Conservation (phyloP, 2,797 vertebrate species). For the Eptatretus atami region DNA sequence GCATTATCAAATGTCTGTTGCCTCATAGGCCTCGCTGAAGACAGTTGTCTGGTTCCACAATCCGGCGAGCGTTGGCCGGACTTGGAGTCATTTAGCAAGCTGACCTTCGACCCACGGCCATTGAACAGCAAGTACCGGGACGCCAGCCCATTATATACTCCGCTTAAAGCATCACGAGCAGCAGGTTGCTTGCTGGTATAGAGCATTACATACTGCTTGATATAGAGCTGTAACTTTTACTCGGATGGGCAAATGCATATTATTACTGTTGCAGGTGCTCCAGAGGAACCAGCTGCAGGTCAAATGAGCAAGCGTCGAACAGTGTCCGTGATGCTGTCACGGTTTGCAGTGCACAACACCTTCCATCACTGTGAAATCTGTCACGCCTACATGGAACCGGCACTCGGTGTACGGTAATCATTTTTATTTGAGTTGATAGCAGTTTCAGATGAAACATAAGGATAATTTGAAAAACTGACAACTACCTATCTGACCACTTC, state of each 20-base stretch:
- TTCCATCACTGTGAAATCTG: conserved; percentile 97
- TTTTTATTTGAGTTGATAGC: too few species aligned
- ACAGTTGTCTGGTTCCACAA: conserved; percentile 15
- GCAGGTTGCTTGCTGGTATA: too few species aligned
- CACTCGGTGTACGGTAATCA: conserved; percentile 10
- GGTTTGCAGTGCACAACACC: conserved; percentile 65
- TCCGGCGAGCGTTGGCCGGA: conserved; percentile 48
- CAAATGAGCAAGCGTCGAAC: conserved; percentile 26
- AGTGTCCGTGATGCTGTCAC: conserved; percentile 52
- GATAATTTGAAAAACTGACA: too few species aligned
- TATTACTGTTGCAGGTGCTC: not conserved
- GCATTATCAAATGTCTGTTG: too few species aligned
- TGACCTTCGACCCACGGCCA: conserved; percentile 45
- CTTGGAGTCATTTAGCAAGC: conserved; percentile 48
- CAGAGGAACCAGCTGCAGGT: not conserved
- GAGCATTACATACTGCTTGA: too few species aligned
- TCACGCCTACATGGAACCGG: conserved; percentile 56
- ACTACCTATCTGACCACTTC: too few species aligned
- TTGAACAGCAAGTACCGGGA: conserved; percentile 43
- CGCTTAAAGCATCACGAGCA: conserved; percentile 12
- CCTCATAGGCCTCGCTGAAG: conserved; percentile 16
- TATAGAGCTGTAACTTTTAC: too few species aligned
- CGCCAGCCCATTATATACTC: conserved; percentile 41
- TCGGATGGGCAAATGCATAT: too few species aligned
- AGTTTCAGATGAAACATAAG: too few species aligned